Percentiles rank a stretch among this genome's conserved stretches.
Conservation (phyloP, 2,888 invertebrate species). For the Margaritifera margaritifera region DNA sequence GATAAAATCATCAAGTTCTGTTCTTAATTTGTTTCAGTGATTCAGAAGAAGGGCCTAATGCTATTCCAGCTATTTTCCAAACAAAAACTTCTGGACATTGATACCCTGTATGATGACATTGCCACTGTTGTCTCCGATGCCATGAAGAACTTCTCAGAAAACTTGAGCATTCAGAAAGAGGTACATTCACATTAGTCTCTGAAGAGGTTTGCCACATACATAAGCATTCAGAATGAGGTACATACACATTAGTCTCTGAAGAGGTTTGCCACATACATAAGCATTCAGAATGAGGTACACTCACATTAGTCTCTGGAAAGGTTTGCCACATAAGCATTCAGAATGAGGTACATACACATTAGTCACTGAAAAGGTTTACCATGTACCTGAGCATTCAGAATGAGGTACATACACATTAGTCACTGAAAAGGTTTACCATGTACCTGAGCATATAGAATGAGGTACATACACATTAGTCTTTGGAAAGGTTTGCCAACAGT, state of each 20-base stretch:
- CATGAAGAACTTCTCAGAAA: constrained; percentile 42
- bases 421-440: constrained; percentile 36
- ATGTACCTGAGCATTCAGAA: too few species aligned
- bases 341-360: constrained; percentile 2
- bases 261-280: background rate
- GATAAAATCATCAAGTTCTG: too few species aligned
- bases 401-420: too few species aligned
- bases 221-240: constrained; percentile 60
- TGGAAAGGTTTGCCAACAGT: background rate
- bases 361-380: too few species aligned
- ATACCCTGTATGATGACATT: constrained; percentile 38
- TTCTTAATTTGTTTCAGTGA: constrained; percentile 42
- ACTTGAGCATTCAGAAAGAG: constrained; percentile 55
- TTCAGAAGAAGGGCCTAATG: constrained; percentile 65
- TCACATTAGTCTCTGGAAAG: constrained; percentile 29
- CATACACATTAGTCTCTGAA: background rate
- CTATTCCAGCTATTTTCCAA: constrained; percentile 61
- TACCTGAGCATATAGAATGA: constrained; percentile 53
- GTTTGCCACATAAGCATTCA: constrained; percentile 45
- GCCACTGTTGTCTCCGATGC: constrained; percentile 43
- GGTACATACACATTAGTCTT: constrained; percentile 28
- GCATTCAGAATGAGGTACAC: too few species aligned
- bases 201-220: constrained; percentile 32
- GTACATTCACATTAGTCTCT: constrained; percentile 43
- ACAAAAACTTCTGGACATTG: constrained; percentile 25